phyloP scores from a whole-genome alignment of 2,888 invertebrate genomes.

The Lasioglossum calceatum region DNA sequence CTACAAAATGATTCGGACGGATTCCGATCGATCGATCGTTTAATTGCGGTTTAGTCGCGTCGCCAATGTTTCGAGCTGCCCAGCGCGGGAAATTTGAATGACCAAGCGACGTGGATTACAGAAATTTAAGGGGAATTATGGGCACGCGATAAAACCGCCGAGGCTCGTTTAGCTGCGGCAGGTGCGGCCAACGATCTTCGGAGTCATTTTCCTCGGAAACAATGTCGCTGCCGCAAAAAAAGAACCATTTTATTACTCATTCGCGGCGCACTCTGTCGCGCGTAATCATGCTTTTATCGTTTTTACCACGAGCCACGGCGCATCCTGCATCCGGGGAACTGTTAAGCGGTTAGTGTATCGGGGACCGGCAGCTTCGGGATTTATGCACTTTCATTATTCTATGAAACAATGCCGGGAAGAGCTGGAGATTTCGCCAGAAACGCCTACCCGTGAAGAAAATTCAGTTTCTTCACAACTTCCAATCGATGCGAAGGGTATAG shows the following conservation, averaged over 20 bases:
- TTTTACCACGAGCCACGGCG: background rate
- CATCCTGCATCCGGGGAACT: background rate
- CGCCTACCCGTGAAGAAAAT: background rate
- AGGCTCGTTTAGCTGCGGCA: background rate
- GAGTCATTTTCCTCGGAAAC: constrained; percentile 17
- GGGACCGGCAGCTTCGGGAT: background rate
- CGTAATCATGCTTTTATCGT: constrained; percentile 8
- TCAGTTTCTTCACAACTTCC: background rate
- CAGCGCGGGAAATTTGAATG: background rate
- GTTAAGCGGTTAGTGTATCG: background rate
- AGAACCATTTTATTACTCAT: constrained; percentile 2
- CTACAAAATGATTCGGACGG: background rate
- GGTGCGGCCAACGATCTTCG: constrained; percentile 16
- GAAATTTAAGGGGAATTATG: constrained; percentile 5
- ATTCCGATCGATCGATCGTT: background rate
- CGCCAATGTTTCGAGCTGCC: background rate
- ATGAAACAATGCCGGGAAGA: background rate
- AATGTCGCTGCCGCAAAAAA: constrained; percentile 7
- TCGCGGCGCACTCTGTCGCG: background rate
- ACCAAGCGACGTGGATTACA: background rate
- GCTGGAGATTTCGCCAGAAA: background rate
- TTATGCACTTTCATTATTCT: background rate
- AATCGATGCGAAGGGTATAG: background rate
- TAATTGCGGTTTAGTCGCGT: background rate
- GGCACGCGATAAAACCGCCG: constrained; percentile 10